These are phyloP conservation scores for Solea solea DNA, from an alignment of 2,113 vertebrate species.

Conservation along the genomic window DNA sequence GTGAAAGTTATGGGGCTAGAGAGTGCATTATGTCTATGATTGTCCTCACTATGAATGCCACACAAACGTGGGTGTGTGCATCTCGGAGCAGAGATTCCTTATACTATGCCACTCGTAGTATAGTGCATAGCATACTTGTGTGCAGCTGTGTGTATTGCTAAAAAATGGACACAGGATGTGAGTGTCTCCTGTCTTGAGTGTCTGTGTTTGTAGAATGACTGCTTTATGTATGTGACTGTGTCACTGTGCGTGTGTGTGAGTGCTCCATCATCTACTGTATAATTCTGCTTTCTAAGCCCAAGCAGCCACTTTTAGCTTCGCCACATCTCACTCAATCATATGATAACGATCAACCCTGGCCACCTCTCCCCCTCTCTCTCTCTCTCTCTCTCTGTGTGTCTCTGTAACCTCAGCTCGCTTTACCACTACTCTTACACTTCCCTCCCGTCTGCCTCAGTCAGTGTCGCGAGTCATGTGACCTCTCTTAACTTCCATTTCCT, in stretches of 20 bases:
- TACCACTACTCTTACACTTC: slow-evolving; percentile 19
- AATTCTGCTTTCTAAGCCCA: slow-evolving; percentile 16
- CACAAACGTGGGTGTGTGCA: too few relatives aligned
- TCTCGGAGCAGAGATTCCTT: not conserved
- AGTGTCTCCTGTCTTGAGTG: slow-evolving; percentile 15
- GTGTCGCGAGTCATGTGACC: slow-evolving; percentile 27
- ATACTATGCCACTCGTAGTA: too few relatives aligned
- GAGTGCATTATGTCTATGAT: too few relatives aligned
- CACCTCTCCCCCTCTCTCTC: not conserved
- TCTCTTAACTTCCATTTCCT: slow-evolving; percentile 38
- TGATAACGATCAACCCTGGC: slow-evolving; percentile 41
- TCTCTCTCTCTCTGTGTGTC: not conserved
- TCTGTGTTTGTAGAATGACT: not conserved
- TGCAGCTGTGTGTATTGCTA: slow-evolving; percentile 13
- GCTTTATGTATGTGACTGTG: slow-evolving; percentile 13
- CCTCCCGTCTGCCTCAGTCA: not conserved
- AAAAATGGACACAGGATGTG: slow-evolving; percentile 9
- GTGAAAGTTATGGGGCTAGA: too few relatives aligned
- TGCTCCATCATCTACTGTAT: slow-evolving; percentile 4
- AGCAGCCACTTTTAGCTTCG: slow-evolving; percentile 23
- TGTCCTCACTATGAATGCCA: too few relatives aligned
- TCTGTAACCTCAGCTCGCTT: slow-evolving; percentile 13
- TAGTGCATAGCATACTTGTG: not conserved
- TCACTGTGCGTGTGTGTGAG: not conserved
- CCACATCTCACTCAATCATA: slow-evolving; percentile 39